Evolutionary conservation across 2,888 invertebrate species (phyloP).

Genomic region (Protophormia terraenovae): DNA sequence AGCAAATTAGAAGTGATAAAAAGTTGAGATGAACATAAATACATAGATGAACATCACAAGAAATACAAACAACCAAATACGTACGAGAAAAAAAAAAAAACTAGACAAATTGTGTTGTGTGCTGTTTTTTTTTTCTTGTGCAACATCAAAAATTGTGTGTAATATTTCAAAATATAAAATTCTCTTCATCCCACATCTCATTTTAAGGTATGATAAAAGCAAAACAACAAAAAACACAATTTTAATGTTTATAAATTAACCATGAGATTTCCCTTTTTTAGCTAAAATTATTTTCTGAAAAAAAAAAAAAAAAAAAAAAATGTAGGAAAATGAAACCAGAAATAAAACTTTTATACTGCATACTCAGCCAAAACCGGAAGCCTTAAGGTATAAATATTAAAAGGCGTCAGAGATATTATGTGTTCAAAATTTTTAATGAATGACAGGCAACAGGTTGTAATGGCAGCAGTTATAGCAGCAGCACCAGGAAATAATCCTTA

Average conservation of each 20-base stretch:
- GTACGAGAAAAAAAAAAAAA: constrained; percentile 7
- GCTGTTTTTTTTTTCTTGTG: constrained; percentile 8
- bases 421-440: constrained; percentile 66
- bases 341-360: constrained; percentile 26
- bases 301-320: neutral
- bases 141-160: constrained; percentile 59
- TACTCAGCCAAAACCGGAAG: constrained; percentile 29
- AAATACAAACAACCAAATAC: constrained; percentile 7
- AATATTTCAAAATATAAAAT: constrained; percentile 56
- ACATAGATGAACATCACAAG: constrained; percentile 24
- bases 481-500: neutral
- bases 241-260: constrained; percentile 70
- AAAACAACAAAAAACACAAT: constrained; percentile 9
- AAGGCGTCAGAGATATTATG: constrained; percentile 63
- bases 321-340: constrained; percentile 1
- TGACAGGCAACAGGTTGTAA: constrained; percentile 65
- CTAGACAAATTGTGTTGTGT: constrained; percentile 60
- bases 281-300: constrained; percentile 46
- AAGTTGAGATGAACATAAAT: constrained; percentile 57
- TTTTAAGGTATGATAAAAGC: neutral
- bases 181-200: neutral
- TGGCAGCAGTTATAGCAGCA: neutral
- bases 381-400: constrained; percentile 61
- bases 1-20: constrained; percentile 68
- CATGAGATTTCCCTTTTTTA: constrained; percentile 67